Base-by-base conservation (phyloP, 64 coral and sea anemone genomes). In the Pocillopora damicornis region DNA sequence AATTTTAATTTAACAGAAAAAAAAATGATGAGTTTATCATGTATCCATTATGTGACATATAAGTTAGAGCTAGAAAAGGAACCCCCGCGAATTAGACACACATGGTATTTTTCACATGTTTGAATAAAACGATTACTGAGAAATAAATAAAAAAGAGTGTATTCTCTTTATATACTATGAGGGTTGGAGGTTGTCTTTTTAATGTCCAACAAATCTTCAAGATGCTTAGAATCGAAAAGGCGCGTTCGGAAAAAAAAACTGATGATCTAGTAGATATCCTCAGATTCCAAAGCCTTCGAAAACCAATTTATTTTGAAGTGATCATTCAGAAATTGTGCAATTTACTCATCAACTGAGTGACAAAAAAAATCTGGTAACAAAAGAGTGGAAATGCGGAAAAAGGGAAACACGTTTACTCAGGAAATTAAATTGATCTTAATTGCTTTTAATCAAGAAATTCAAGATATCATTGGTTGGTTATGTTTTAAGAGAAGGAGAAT, bases 371-470 rank as follows among this genome's bases (percentile, higher is more conserved):
- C 67, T n/a, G 67, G 20, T n/a, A 71, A 71, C 67, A 71, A 71
- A 71, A 75, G 34, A 42, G 15, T 11, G 12, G 14, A 75, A 37
- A 75, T 37, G 37, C 42, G 42, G 74, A 75, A 75, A 13, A 35
- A 15, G 74, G 30, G 23, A 22, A 75, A 35, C 13, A 75, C 37
- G 34, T 75, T 75, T 75, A 23, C 15, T 16, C 30, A 75, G 34
- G 74, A 75, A 75, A 37, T 75, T 75, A 37, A 75, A 75, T 75
- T 15, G 35, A 75, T 6, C 34, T 26, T 75, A 35, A 75, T 37
- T 75, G 74, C 74, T 37, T 75, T 75, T 42, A 75, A 75, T 75
- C 74, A 75, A 75, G 74, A 75, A 75, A 38, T 38, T 75, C 34
- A 75, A 75, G 16, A 16, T 15, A 75, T 75, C 11, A 75, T 75